Conservation (phyloP, 1,140 invertebrate species). For the Arion vulgaris region DNA sequence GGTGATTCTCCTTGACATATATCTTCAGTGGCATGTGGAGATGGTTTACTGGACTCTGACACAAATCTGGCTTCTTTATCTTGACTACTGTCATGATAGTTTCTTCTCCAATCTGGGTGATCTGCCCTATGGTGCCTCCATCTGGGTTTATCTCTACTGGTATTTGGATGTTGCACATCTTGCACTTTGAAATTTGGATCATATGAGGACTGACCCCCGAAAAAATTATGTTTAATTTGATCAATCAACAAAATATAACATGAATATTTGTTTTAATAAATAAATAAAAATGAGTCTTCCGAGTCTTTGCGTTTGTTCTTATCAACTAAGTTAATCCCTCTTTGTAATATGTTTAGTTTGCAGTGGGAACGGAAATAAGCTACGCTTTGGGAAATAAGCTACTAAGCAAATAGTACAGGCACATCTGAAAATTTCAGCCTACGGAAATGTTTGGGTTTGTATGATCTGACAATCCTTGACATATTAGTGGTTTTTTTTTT, state of each 20-base stretch:
- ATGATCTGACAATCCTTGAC: no score
- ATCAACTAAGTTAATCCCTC: no score
- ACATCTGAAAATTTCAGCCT: no score
- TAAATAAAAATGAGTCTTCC: no score
- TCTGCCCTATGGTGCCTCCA: conserved; percentile 8
- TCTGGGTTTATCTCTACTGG: not conserved
- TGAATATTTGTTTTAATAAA: not conserved
- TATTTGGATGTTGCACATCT: not conserved
- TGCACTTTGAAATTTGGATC: conserved; percentile 11
- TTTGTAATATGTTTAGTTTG: no score
- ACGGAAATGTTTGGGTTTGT: no score
- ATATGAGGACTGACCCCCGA: conserved; percentile 12
- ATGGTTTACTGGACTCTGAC: not conserved
- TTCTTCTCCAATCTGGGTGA: not conserved
- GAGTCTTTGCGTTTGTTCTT: no score
- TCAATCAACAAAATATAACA: not conserved
- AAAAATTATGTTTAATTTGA: no score
- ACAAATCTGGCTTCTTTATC: not conserved
- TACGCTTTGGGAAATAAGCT: no score
- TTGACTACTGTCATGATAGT: not conserved
- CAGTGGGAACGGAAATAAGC: no score
- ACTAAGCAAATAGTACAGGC: no score
- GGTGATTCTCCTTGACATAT: not conserved
- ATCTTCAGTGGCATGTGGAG: not conserved
- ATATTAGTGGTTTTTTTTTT: no score